Conservation (phyloP, 2,113 vertebrate genomes). For the Rhinopomastus cyanomelas region DNA sequence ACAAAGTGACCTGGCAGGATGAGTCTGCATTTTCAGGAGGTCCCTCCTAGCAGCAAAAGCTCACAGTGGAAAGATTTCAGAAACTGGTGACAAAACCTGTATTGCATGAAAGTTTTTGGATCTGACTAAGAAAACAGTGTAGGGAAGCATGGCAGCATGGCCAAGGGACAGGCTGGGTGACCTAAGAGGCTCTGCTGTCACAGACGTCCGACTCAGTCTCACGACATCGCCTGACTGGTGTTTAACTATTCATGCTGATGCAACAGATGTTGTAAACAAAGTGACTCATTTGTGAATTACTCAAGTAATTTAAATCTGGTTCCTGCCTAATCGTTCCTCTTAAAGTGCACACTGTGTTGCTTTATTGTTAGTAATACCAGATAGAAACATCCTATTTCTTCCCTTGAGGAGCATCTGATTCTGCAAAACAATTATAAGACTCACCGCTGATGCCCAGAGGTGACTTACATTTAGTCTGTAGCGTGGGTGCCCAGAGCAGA, state of each 20-base stretch:
- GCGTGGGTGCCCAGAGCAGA: background rate
- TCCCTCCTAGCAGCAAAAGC: background rate
- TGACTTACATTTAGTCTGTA: background rate
- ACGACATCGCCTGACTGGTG: background rate
- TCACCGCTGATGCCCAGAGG: background rate
- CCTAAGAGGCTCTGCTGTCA: background rate
- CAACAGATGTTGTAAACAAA: slow-evolving; percentile 40
- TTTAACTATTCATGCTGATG: slow-evolving; percentile 20
- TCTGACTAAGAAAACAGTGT: background rate
- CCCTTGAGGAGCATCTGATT: background rate
- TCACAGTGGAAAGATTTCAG: background rate
- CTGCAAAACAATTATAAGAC: background rate
- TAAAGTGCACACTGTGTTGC: background rate
- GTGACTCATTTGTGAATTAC: background rate
- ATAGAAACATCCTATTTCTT: background rate
- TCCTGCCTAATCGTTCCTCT: background rate
- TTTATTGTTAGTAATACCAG: background rate
- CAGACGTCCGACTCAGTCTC: slow-evolving; percentile 1
- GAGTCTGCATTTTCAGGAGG: background rate
- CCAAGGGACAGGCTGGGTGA: background rate
- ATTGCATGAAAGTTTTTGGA: background rate
- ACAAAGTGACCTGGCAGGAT: background rate
- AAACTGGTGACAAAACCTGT: background rate
- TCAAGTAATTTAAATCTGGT: background rate
- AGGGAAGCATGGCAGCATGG: background rate